A percentile compares a stretch with the other conserved stretches of the same genome.
Evolutionary conservation across 2,113 vertebrate species (phyloP).

Genomic region (Micromys minutus): DNA sequence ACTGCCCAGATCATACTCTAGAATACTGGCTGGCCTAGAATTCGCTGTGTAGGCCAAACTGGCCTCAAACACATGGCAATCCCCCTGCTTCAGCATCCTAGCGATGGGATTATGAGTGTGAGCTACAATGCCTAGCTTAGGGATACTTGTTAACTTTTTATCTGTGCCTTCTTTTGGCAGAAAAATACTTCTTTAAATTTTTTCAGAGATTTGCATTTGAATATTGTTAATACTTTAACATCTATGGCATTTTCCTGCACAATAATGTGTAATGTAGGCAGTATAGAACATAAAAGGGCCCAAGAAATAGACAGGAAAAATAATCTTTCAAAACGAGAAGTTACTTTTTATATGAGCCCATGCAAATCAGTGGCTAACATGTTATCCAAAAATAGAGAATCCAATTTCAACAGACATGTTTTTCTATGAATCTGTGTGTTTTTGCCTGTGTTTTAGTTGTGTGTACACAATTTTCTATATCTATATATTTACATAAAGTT

Average conservation of each 20-base stretch:
- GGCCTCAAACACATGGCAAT: neutral
- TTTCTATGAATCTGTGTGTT: neutral
- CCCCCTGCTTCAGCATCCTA: neutral
- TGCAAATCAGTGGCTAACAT: neutral
- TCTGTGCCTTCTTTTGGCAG: neutral
- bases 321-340: neutral
- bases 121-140: neutral
- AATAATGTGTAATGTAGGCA: neutral
- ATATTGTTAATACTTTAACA: neutral
- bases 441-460: neutral
- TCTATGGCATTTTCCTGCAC: neutral
- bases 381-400: neutral
- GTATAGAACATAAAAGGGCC: neutral
- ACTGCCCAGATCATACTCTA: neutral
- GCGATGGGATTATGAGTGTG: neutral
- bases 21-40: neutral
- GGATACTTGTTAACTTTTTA: neutral
- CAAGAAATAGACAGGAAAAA: too few relatives aligned
- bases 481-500: neutral
- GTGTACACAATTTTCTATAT: neutral
- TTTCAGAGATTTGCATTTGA: constrained; percentile 10
- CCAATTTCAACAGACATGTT: neutral
- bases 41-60: neutral
- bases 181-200: neutral
- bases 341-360: neutral